phyloP scores from a whole-genome alignment of 2,888 invertebrate genomes.

The Noctua fimbriata region DNA sequence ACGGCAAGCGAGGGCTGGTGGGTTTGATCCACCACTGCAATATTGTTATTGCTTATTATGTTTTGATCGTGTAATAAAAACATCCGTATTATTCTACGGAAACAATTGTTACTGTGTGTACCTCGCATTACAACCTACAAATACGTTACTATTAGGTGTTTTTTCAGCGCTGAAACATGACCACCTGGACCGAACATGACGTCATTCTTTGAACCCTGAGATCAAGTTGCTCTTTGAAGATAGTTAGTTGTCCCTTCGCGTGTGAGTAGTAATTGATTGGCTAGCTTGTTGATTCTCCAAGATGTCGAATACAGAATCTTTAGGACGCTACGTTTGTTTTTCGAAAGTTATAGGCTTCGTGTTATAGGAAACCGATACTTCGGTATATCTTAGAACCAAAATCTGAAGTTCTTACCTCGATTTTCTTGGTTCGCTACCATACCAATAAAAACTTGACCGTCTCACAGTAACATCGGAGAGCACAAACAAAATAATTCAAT shows the following conservation, averaged over 20 bases:
- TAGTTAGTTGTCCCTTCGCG: not conserved
- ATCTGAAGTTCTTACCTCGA: too few relatives aligned
- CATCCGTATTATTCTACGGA: not conserved
- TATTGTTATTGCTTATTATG: not conserved
- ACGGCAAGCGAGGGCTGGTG: not conserved
- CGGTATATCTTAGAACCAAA: too few relatives aligned
- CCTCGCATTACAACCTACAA: not conserved
- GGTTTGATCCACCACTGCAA: not conserved
- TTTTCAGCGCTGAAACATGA: not conserved
- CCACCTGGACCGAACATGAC: not conserved
- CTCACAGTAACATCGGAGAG: too few relatives aligned
- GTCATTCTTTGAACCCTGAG: constrained; percentile 9
- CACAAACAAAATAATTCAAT: too few relatives aligned
- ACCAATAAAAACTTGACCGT: too few relatives aligned
- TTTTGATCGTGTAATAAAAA: not conserved
- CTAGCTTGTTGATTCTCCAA: not conserved
- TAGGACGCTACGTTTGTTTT: too few relatives aligned
- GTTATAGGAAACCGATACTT: too few relatives aligned
- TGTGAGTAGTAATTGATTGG: constrained; percentile 1
- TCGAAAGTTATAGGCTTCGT: too few relatives aligned
- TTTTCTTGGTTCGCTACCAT: too few relatives aligned
- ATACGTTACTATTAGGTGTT: not conserved
- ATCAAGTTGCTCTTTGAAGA: constrained; percentile 2
- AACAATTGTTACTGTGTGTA: not conserved
- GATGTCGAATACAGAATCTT: not conserved